phyloP scores from a whole-genome alignment of 1,140 invertebrate species.

The Drosophila micromelanica region DNA sequence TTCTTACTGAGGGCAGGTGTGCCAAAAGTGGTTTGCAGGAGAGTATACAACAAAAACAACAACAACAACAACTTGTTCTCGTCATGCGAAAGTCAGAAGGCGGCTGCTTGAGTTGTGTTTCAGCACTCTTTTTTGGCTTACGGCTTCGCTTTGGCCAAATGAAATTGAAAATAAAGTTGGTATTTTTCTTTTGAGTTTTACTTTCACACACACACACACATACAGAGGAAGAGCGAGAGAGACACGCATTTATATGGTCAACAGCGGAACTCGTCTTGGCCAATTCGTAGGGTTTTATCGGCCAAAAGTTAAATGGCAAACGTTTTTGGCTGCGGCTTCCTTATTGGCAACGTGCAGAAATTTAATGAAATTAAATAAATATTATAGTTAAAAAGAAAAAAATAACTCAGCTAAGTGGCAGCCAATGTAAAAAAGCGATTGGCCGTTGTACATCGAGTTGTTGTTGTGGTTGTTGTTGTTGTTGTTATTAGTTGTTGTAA shows the following conservation, averaged over 20 bases:
- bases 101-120: constrained; percentile 21
- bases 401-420: constrained; percentile 35
- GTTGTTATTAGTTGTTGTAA: constrained; percentile 17
- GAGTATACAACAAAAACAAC: constrained; percentile 37
- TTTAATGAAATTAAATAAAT: constrained; percentile 83
- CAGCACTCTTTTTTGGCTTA: constrained; percentile 27
- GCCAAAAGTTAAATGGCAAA: constrained; percentile 63
- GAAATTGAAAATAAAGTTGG: constrained; percentile 68
- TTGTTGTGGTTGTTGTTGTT: constrained; percentile 2
- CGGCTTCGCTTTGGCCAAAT: constrained; percentile 42
- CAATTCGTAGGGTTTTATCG: constrained; percentile 43
- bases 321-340: constrained; percentile 70
- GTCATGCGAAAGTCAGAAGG: constrained; percentile 46
- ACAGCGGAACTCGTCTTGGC: constrained; percentile 41
- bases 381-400: constrained; percentile 54
- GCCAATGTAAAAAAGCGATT: constrained; percentile 10
- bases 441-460: constrained; percentile 25
- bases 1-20: constrained; percentile 66
- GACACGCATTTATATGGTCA: background rate
- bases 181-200: constrained; percentile 53
- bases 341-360: constrained; percentile 74
- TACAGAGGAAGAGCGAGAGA: background rate
- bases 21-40: constrained; percentile 57
- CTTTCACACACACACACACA: constrained; percentile 54
- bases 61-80: constrained; percentile 45